phyloP scores from a whole-genome alignment of 53 echinoderm and acorn worm genomes.

The Antedon mediterranea region DNA sequence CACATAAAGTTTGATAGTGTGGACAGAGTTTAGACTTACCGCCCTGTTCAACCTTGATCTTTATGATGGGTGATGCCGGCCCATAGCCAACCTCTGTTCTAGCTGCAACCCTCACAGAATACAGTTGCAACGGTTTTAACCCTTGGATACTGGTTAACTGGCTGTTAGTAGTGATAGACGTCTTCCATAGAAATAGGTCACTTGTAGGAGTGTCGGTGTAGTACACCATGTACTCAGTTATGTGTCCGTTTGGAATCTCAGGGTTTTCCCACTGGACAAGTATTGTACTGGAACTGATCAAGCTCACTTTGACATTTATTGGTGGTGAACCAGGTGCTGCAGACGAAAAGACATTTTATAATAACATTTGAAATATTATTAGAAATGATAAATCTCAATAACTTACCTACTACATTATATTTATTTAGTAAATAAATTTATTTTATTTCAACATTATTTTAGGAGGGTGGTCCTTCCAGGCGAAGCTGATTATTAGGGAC shows the following conservation, averaged over 20 bases:
- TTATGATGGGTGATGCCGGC: constrained; percentile 49
- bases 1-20: too few species aligned
- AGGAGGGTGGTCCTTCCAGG: too few species aligned
- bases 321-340: constrained; percentile 74
- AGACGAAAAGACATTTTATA: not conserved
- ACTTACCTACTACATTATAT: too few species aligned
- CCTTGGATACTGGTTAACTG: constrained; percentile 68
- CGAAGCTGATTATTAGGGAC: too few species aligned
- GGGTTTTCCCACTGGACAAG: constrained; percentile 80
- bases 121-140: constrained; percentile 70
- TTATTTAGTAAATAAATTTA: too few species aligned
- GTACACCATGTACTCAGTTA: constrained; percentile 75
- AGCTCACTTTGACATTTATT: constrained; percentile 59
- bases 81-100: constrained; percentile 75
- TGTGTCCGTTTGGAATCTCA: constrained; percentile 57
- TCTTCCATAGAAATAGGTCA: constrained; percentile 54
- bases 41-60: constrained; percentile 95
- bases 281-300: constrained; percentile 86
- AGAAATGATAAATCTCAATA: too few species aligned
- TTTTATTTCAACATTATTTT: too few species aligned
- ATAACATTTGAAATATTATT: not conserved
- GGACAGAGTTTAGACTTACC: too few species aligned
- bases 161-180: constrained; percentile 20
- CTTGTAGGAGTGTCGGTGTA: constrained; percentile 61
- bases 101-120: constrained; percentile 74